Base-by-base conservation (phyloP, 2,113 vertebrate genomes). In the Equus quagga region DNA sequence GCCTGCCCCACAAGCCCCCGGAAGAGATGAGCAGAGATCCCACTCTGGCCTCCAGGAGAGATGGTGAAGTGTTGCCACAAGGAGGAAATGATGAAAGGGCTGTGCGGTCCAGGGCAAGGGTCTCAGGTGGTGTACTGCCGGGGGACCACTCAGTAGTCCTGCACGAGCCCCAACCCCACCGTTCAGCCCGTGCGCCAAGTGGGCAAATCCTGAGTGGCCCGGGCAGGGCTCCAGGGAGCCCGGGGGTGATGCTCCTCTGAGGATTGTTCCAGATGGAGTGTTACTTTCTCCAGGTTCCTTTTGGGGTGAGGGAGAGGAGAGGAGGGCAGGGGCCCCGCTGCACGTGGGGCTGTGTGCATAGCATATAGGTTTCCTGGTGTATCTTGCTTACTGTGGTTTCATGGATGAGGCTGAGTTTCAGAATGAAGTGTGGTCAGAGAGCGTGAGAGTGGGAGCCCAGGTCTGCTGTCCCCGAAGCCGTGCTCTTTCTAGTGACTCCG, bases 101-200 rank as follows among this genome's bases (percentile, higher is more conserved):
- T 14, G 9, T 78, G 51, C 2, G 8, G 13, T 33, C 36, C 7
- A 5, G 54, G n/a, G n/a, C 17, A 13, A 21, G 58, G 23, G 46
- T 28, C 80, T 56, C 4, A 3, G 14, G 36, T 9, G 17, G 49
- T 0, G 7, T 70, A 44, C 78, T 5, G 6, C 92, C 21, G 6
- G 15, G 36, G 49, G 54, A 12, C 54, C 24, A 26, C 76, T 31
- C 1, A 3, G 44, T 46, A 31, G 60, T 19, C 13, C 31, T 0
- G 28, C 31, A 21, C 51, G 36, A 65, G 24, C 15, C 28, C 28
- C 41, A 54, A 5, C 14, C 24, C 6, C 1, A 2, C 24, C 7
- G 0, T 7, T 4, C 28, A 3, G 8, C 11, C 26, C 12, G n/a
- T 9, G 44, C 0, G 0, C 31, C 4, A 0, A 41, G 5, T 11